Conservation (phyloP, 2,888 invertebrate species). For the Penaeus monodon region DNA sequence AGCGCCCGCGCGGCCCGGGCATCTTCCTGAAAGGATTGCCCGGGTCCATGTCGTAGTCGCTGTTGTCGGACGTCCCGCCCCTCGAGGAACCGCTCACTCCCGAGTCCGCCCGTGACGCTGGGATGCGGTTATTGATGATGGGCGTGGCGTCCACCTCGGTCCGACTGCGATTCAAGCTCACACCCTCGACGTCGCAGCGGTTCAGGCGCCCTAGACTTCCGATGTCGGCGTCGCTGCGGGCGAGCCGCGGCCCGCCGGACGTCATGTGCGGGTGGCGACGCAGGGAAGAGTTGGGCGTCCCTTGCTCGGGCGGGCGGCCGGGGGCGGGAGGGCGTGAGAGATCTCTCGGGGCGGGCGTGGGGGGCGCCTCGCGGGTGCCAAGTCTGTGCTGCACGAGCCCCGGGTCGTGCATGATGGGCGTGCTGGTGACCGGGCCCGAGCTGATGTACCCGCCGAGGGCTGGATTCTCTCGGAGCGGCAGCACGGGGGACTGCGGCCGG, state of each 20-base stretch:
- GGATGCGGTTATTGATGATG: slow-evolving; percentile 17
- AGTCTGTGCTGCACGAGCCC: slow-evolving; percentile 2
- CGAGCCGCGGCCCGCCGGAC: slow-evolving; percentile 18
- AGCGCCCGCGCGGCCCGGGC: slow-evolving; percentile 8
- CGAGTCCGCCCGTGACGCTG: slow-evolving; percentile 38
- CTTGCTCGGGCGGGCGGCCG: slow-evolving; percentile 37
- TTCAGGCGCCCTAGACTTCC: background rate
- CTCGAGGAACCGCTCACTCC: slow-evolving; percentile 39
- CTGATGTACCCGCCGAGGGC: slow-evolving; percentile 48
- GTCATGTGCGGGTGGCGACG: slow-evolving; percentile 25
- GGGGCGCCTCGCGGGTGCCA: background rate
- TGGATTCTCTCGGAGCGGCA: slow-evolving; percentile 19
- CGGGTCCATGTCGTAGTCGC: slow-evolving; percentile 28
- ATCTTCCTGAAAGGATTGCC: slow-evolving; percentile 16
- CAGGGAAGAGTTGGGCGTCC: slow-evolving; percentile 10
- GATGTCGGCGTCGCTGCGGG: background rate
- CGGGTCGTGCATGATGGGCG: slow-evolving; percentile 49
- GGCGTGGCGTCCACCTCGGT: slow-evolving; percentile 3
- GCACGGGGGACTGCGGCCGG: slow-evolving; percentile 22
- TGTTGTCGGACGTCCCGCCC: slow-evolving; percentile 29
- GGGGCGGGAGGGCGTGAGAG: slow-evolving; percentile 27
- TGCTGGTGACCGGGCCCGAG: slow-evolving; percentile 49
- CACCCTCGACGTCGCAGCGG: background rate
- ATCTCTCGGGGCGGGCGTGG: slow-evolving; percentile 41
- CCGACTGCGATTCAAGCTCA: background rate